These are phyloP conservation scores for Plutella xylostella DNA, from an alignment of 2,888 invertebrate species.

Conservation along the genomic window DNA sequence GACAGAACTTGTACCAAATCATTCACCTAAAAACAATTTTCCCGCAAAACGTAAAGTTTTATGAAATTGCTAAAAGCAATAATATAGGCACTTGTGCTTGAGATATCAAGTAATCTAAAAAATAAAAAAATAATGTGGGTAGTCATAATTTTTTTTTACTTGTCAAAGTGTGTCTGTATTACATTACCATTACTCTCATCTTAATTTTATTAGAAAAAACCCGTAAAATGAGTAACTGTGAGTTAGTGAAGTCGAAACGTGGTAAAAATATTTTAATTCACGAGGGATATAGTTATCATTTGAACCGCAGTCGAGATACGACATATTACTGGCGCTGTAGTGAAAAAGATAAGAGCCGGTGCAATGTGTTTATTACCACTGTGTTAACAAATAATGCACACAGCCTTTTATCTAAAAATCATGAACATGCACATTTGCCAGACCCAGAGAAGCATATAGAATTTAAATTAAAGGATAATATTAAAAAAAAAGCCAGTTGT, in stretches of 20 bases:
- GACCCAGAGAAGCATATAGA: background rate
- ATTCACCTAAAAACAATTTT: too few species aligned
- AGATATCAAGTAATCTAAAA: too few species aligned
- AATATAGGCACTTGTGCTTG: too few species aligned
- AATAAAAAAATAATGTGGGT: too few species aligned
- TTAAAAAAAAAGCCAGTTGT: constrained; percentile 6
- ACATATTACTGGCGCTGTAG: too few species aligned
- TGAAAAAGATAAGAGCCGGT: background rate
- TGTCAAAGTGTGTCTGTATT: too few species aligned
- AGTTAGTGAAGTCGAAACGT: constrained; percentile 11
- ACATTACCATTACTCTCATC: too few species aligned
- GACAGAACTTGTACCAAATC: too few species aligned
- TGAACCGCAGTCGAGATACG: background rate
- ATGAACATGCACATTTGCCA: background rate
- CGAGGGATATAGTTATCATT: constrained; percentile 9
- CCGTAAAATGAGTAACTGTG: constrained; percentile 7
- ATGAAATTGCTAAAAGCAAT: too few species aligned
- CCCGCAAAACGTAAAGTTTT: too few species aligned
- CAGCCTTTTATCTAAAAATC: background rate
- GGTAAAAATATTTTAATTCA: constrained; percentile 12
- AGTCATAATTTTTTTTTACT: too few species aligned
- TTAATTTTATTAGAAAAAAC: background rate
- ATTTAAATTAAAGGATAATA: background rate
- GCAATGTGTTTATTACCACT: background rate
- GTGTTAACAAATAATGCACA: background rate